Evolutionary conservation across 2,113 vertebrate genomes (phyloP), one percentile per base, ranked within the genome.

Genomic region (Saccopteryx bilineata): DNA sequence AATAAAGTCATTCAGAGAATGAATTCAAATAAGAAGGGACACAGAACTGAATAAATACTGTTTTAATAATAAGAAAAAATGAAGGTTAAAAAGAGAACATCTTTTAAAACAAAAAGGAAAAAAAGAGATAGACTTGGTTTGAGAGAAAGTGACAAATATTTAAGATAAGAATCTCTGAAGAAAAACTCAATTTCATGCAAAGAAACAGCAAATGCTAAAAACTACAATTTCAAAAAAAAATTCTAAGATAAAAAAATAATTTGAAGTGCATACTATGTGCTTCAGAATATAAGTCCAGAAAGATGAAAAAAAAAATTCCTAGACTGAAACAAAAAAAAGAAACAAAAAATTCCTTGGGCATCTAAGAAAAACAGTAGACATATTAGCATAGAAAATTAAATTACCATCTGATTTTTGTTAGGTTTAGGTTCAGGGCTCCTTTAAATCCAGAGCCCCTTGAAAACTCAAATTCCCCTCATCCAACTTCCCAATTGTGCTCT

Each of bases 181-280:
- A 81, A 46, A 87, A 80, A 60, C 48, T 33, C 46, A 92, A 28
- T 56, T 74, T 72, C 60, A 78, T 78, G 15, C 69, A 65, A 93
- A 89, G 69, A 84, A 78, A 89, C 14, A 63, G 19, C 46, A 50
- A 71, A 78, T 21, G n/a, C 46, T 72, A 66, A 79, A 84, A 74
- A 24, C 7, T 80, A 18, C 28, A 66, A 86, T 66, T 76, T 13
- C 17, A 90, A 33, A 75, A 76, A 50, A 74, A 80, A 18, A n/a
- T 85, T 90, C 23, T 66, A 96, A 93, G 58, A 68, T 86, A 46
- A 86, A 88, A 83, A 85, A 66, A 17, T 50, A n/a, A 78, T 90
- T 93, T 54, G 39, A 52, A 46, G 9, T 61, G 19, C 11, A 54
- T 66, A 96, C 0, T 7, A 15, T 80, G 17, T 65, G 39, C 50